Conservation (phyloP, 2,113 vertebrate genomes). For the Pithys albifrons region DNA sequence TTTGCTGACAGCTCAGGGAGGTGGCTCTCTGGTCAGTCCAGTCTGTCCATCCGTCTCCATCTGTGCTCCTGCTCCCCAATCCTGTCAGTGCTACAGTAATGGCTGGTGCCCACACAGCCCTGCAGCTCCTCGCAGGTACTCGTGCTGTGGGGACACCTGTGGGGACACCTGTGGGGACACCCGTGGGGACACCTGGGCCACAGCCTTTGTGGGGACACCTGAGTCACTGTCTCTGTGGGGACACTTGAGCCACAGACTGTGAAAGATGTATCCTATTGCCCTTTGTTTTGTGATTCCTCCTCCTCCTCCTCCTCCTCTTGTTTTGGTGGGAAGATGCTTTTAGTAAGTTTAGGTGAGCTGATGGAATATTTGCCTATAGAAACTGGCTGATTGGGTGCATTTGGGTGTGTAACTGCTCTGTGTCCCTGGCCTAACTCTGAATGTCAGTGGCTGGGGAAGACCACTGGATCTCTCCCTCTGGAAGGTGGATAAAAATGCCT, state of each 20-base stretch:
- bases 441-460: not conserved
- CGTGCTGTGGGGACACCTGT: rapidly evolving
- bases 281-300: not conserved
- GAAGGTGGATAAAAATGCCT: not conserved
- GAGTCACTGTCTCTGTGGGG: rapidly evolving
- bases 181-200: not conserved
- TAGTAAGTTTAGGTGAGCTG: not conserved
- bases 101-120: not conserved
- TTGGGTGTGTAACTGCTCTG: rapidly evolving
- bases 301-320: not conserved
- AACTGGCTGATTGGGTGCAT: not conserved
- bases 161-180: not conserved
- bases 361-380: not conserved
- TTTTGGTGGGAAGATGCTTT: not conserved
- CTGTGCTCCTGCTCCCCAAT: not conserved
- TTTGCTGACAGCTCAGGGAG: not conserved
- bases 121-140: not conserved
- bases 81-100: rapidly evolving
- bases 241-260: rapidly evolving
- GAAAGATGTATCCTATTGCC: not conserved
- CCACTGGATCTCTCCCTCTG: not conserved
- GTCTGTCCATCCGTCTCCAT: not conserved
- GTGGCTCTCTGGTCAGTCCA: rapidly evolving
- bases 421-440: not conserved
- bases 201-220: not conserved